phyloP scores from a whole-genome alignment of 2,113 vertebrate species.

The Python bivittatus region DNA sequence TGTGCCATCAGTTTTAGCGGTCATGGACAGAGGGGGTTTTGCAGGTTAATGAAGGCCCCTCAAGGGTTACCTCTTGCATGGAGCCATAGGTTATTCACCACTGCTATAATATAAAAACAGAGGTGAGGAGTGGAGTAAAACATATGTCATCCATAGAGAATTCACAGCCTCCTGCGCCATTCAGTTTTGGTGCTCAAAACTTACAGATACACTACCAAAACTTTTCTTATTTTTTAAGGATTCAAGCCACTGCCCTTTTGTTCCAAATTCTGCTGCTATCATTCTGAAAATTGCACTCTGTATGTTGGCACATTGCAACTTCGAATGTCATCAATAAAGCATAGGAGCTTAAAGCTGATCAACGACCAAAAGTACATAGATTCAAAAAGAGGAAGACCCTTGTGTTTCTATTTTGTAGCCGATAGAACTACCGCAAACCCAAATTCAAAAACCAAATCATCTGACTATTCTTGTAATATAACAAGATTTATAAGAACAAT shows the following conservation, averaged over 20 bases:
- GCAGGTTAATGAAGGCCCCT: not conserved
- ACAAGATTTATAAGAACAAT: conserved; percentile 45
- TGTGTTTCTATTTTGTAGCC: not conserved
- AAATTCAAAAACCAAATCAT: not conserved
- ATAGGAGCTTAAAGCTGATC: not conserved
- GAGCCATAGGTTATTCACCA: not conserved
- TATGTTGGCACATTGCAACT: not conserved
- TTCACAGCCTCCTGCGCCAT: not conserved
- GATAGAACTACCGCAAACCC: not conserved
- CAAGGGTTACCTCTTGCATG: not conserved
- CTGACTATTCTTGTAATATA: conserved; percentile 42
- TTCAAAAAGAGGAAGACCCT: not conserved
- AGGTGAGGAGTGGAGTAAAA: not conserved
- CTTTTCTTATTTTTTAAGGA: not conserved
- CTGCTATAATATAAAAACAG: not conserved
- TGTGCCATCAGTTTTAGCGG: not conserved
- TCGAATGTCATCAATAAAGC: not conserved
- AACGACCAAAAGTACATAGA: not conserved
- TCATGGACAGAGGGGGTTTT: not conserved
- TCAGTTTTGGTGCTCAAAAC: not conserved
- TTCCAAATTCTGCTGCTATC: not conserved
- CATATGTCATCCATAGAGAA: not conserved
- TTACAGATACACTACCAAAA: not conserved
- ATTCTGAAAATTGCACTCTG: not conserved
- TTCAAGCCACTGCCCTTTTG: not conserved